Percentiles rank a stretch among this genome's conserved stretches.
Evolutionary conservation across 2,797 vertebrate species (phyloP).

Genomic region (Neomorphus geoffroyi): DNA sequence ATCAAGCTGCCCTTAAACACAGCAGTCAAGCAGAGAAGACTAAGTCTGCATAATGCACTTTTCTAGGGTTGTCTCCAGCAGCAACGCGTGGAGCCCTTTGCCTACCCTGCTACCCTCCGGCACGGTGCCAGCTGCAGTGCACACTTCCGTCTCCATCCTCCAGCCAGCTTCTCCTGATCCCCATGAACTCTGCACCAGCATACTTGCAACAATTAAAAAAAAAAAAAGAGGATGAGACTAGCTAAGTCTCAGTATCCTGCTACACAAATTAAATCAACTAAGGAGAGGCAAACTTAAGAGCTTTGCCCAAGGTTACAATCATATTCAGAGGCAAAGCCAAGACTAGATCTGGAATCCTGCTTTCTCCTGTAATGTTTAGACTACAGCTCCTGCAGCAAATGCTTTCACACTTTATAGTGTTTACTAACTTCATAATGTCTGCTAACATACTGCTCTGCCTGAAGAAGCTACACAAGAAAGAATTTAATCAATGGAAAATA

Average conservation of each 20-base stretch:
- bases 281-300: constrained; percentile 48
- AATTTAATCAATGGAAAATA: constrained; percentile 28
- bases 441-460: constrained; percentile 53
- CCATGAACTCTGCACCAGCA: not conserved
- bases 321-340: constrained; percentile 57
- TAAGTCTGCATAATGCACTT: not conserved
- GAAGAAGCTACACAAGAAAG: not conserved
- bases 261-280: constrained; percentile 15
- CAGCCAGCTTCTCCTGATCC: not conserved
- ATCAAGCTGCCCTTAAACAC: not conserved
- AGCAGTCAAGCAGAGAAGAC: not conserved
- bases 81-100: not conserved
- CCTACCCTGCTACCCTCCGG: not conserved
- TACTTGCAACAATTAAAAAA: not conserved
- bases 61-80: not conserved
- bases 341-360: constrained; percentile 53
- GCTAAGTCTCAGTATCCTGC: constrained; percentile 39
- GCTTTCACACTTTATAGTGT: constrained; percentile 71
- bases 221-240: not conserved
- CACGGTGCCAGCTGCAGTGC: fast-evolving
- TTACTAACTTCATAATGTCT: constrained; percentile 68
- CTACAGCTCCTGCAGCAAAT: constrained; percentile 70
- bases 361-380: constrained; percentile 70
- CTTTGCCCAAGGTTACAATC: constrained; percentile 54
- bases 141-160: fast-evolving